These are phyloP conservation scores for Dione juno DNA, from an alignment of 2,888 invertebrate genomes.

Conservation along the genomic window DNA sequence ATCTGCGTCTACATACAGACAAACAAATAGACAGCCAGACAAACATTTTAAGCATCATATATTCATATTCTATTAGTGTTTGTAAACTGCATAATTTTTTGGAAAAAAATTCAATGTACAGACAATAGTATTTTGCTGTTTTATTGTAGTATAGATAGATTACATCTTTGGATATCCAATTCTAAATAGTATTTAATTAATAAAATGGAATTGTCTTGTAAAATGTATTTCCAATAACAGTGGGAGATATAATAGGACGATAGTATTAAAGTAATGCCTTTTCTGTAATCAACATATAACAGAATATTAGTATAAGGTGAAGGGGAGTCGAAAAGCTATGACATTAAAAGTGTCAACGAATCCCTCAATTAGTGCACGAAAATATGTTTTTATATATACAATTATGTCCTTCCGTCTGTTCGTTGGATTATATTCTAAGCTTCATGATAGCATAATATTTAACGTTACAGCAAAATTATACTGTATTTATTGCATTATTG, in stretches of 20 bases:
- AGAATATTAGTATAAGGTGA: not conserved
- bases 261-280: not conserved
- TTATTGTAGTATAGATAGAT: too few relatives aligned
- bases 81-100: too few relatives aligned
- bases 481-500: not conserved
- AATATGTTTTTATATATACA: conserved; percentile 2
- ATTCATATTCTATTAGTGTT: too few relatives aligned
- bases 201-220: conserved; percentile 6
- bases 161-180: too few relatives aligned
- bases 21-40: too few relatives aligned
- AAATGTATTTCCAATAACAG: not conserved
- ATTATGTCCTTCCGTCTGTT: not conserved
- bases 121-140: too few relatives aligned
- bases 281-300: not conserved
- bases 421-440: not conserved
- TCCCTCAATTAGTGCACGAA: not conserved
- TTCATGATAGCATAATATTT: not conserved
- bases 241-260: not conserved
- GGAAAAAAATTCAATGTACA: too few relatives aligned
- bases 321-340: not conserved
- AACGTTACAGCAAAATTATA: not conserved
- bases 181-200: too few relatives aligned
- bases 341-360: not conserved
- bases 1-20: too few relatives aligned
- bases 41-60: too few relatives aligned